Conservation (phyloP, 1,140 invertebrate genomes). For the Drosophila seguyi region DNA sequence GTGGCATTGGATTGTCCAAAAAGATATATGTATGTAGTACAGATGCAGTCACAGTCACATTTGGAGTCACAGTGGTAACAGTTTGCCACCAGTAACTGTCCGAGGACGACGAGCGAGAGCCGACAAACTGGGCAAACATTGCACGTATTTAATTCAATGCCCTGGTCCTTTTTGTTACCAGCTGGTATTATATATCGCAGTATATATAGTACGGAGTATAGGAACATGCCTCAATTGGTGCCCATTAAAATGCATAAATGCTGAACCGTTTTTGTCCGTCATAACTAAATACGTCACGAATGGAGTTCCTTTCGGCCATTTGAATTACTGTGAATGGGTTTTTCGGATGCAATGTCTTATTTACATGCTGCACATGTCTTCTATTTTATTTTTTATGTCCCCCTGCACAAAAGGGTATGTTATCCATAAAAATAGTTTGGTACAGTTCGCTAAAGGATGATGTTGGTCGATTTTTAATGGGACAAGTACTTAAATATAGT, state of each 20-base stretch:
- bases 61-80: conserved; percentile 20
- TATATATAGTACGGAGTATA: conserved; percentile 17
- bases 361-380: conserved; percentile 59
- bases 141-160: conserved; percentile 57
- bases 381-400: conserved; percentile 20
- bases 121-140: conserved; percentile 31
- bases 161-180: conserved; percentile 43
- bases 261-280: conserved; percentile 58
- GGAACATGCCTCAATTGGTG: conserved; percentile 72
- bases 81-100: conserved; percentile 17
- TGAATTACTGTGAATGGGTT: conserved; percentile 53
- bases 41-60: conserved; percentile 36
- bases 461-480: conserved; percentile 16
- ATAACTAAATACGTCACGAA: conserved; percentile 54
- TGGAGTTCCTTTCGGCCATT: conserved; percentile 50
- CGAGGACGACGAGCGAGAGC: not conserved
- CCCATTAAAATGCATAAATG: conserved; percentile 79
- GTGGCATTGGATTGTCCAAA: conserved; percentile 35
- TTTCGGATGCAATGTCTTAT: conserved; percentile 49
- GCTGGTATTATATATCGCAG: conserved; percentile 23
- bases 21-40: conserved; percentile 21
- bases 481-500: not conserved
- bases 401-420: conserved; percentile 13
- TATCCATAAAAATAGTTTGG: conserved; percentile 16
- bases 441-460: conserved; percentile 18